Base-by-base conservation (phyloP, 2,113 vertebrate species). In the Embiotoca jacksoni region DNA sequence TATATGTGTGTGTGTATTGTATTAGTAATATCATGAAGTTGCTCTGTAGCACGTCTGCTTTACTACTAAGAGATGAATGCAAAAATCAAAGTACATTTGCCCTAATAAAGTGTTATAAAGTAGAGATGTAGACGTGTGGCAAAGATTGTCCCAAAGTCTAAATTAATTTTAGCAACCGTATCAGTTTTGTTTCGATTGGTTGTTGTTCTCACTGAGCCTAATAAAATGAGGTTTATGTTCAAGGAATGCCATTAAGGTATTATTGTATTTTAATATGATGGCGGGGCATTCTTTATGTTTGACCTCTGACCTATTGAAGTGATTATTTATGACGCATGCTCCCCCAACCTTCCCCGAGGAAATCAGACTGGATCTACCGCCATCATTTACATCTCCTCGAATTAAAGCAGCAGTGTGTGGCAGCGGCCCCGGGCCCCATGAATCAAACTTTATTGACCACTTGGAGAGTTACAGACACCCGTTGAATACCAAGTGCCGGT, bases 371-470 rank as follows among this genome's bases (percentile, higher is more conserved):
- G 83, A 89, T 92, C 90, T 87, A 78, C 60, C 58, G 79, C 80
- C 60, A 69, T 85, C 81, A 92, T 93, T 92, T 93, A 92, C 92
- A 94, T 92, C 82, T 92, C 77, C 64, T 86, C 70, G 78, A 89
- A 89, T 93, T 88, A 92, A 90, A 91, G 78, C 75, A 66, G 75
- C 81, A 63, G 35, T 81, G 88, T 91, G 80, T 73, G 66, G 80
- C 86, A 78, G 83, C 44, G 50, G 88, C 80, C 78, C 65, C 14
- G 33, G 59, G 77, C 46, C 74, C 80, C 86, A 77, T 90, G 83
- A 93, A 92, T 93, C 93, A 92, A 85, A 89, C 88, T 92, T 90
- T 93, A 94, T 91, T 88, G 93, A 89, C 88, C 89, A 88, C 83
- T 87, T 79, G 87, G 80, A 89, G 90, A 86, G 70, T 91, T 88